Percentiles rank a stretch among this genome's conserved stretches.
These are phyloP conservation scores for Scatophagus argus DNA, from an alignment of 2,113 vertebrate genomes.

Conservation along the genomic window DNA sequence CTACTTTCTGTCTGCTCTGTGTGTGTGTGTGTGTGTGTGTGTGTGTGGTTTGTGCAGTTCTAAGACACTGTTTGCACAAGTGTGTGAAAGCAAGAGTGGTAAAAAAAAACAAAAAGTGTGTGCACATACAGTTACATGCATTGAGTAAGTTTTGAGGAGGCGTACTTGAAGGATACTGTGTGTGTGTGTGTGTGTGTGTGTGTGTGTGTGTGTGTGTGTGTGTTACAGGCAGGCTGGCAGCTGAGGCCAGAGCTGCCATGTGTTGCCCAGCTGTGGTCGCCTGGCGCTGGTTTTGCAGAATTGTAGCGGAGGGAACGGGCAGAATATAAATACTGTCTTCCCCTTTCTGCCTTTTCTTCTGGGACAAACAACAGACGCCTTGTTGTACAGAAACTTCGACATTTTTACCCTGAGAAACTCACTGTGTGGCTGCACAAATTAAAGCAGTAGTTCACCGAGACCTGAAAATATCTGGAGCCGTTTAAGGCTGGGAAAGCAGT, in stretches of 20 bases:
- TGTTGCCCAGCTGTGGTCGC: constrained; percentile 78
- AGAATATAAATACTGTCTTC: constrained; percentile 71
- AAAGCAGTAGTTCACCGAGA: constrained; percentile 37
- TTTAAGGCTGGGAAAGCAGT: not conserved
- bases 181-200: constrained; percentile 26
- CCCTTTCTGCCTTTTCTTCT: constrained; percentile 47
- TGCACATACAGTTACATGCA: not conserved
- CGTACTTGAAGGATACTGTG: constrained; percentile 9
- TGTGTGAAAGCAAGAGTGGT: constrained; percentile 28
- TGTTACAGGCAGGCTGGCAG: constrained; percentile 35
- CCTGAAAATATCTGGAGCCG: constrained; percentile 18
- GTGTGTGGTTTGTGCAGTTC: constrained; percentile 15
- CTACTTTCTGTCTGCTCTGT: constrained; percentile 69
- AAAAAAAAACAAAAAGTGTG: constrained; percentile 1
- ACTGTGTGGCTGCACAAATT: constrained; percentile 23
- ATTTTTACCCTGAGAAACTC: constrained; percentile 23
- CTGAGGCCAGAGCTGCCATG: constrained; percentile 63
- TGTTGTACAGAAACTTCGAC: constrained; percentile 8
- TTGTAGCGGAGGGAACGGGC: constrained; percentile 1
- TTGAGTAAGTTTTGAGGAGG: not conserved
- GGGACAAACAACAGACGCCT: constrained; percentile 49
- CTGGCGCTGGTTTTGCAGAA: constrained; percentile 39
- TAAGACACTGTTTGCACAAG: constrained; percentile 48
- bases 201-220: constrained; percentile 40
- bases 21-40: constrained; percentile 19